phyloP scores from a whole-genome alignment of 2,888 invertebrate species.

The Hydropsyche betteni region DNA sequence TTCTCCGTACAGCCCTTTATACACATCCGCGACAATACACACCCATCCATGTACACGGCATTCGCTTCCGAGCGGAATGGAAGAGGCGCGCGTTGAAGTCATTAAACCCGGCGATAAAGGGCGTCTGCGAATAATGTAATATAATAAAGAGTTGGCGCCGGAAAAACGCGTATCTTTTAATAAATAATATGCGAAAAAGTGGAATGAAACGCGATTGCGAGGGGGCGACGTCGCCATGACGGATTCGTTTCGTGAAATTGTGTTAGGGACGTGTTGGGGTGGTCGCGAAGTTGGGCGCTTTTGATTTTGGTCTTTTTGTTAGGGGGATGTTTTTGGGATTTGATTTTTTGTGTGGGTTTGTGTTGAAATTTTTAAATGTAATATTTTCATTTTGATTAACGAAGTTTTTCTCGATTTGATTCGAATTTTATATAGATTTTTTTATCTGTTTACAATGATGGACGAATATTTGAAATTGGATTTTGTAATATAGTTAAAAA shows the following conservation, averaged over 20 bases:
- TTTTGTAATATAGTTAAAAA: too few relatives aligned
- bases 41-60: background rate
- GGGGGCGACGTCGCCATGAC: conserved; percentile 19
- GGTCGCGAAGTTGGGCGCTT: background rate
- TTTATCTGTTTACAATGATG: too few relatives aligned
- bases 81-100: conserved; percentile 19
- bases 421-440: too few relatives aligned
- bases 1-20: conserved; percentile 25
- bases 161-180: too few relatives aligned
- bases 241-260: conserved; percentile 17
- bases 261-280: background rate
- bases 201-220: background rate
- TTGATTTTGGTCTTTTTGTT: background rate
- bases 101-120: conserved; percentile 21
- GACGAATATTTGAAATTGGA: too few relatives aligned
- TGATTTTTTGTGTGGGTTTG: too few relatives aligned
- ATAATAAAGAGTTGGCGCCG: background rate
- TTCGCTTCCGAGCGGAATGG: too few relatives aligned
- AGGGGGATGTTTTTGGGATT: too few relatives aligned
- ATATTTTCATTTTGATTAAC: too few relatives aligned
- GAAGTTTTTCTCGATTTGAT: too few relatives aligned
- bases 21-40: background rate
- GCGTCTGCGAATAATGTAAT: background rate
- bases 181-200: too few relatives aligned
- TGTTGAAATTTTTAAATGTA: too few relatives aligned